These are phyloP conservation scores for Cistogaster globosa DNA, from an alignment of 2,888 invertebrate genomes.

Conservation along the genomic window DNA sequence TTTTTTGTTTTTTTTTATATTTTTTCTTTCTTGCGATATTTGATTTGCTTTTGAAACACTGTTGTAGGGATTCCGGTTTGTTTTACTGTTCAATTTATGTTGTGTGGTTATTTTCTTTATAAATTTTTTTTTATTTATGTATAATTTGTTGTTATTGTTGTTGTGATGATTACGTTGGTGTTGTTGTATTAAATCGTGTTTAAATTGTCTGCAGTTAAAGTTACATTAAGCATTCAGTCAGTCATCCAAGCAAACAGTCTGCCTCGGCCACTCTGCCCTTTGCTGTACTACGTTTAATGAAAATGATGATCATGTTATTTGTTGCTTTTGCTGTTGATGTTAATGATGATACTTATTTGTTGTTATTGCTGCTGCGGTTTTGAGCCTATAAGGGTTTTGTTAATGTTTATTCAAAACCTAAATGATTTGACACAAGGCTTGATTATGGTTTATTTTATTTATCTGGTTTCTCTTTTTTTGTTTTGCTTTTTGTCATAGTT, in stretches of 20 bases:
- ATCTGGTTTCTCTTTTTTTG: slow-evolving; percentile 21
- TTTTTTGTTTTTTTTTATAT: background rate
- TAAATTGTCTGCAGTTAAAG: slow-evolving; percentile 65
- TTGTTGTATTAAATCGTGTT: slow-evolving; percentile 67
- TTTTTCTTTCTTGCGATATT: background rate
- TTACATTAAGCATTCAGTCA: slow-evolving; percentile 62
- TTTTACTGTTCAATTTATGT: slow-evolving; percentile 42
- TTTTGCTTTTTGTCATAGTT: background rate
- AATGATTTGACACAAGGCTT: slow-evolving; percentile 71
- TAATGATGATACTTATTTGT: slow-evolving; percentile 54
- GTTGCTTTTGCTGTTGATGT: slow-evolving; percentile 16
- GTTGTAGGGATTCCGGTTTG: slow-evolving; percentile 63
- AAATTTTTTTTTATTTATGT: slow-evolving; percentile 26
- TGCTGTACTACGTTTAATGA: background rate
- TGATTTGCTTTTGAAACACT: slow-evolving; percentile 49
- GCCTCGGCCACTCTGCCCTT: background rate
- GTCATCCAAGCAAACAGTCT: slow-evolving; percentile 10
- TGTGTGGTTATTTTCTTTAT: slow-evolving; percentile 46
- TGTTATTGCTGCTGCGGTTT: slow-evolving; percentile 59
- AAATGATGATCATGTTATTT: slow-evolving; percentile 34
- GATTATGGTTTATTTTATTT: slow-evolving; percentile 64
- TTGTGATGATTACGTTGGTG: slow-evolving; percentile 34
- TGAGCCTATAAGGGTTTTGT: slow-evolving; percentile 56
- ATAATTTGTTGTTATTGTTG: slow-evolving; percentile 21
- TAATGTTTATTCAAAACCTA: slow-evolving; percentile 71